A percentile compares a stretch with the other conserved stretches of the same genome.
Conservation (phyloP, 2,888 invertebrate genomes). For the Hylaea fasciaria region DNA sequence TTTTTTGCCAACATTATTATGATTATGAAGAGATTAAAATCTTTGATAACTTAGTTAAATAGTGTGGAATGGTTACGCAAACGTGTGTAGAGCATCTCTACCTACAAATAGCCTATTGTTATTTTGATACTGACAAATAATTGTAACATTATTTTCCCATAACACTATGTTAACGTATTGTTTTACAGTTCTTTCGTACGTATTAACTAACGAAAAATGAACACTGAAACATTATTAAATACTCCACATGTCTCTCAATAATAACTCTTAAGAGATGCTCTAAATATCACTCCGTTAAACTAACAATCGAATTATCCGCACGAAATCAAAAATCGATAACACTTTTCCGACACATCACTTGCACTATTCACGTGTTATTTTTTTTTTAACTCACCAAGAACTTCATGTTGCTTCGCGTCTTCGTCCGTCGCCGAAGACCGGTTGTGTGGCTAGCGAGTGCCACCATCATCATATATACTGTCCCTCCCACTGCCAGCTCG, state of each 20-base stretch:
- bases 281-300: conserved; percentile 20
- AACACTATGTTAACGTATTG: too few species aligned
- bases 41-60: too few species aligned
- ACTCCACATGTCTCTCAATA: not conserved
- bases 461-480: conserved; percentile 70
- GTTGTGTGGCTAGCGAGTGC: conserved; percentile 68
- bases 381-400: conserved; percentile 74
- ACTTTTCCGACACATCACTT: conserved; percentile 41
- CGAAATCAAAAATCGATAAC: conserved; percentile 29
- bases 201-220: not conserved
- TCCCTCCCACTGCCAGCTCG: conserved; percentile 72
- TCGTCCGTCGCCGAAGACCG: conserved; percentile 80
- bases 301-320: conserved; percentile 16
- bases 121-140: too few species aligned
- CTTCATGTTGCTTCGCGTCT: conserved; percentile 82
- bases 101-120: too few species aligned
- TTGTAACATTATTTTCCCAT: too few species aligned
- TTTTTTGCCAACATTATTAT: too few species aligned
- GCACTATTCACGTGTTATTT: conserved; percentile 39
- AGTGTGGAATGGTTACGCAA: too few species aligned
- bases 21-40: too few species aligned
- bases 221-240: not conserved
- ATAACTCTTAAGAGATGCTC: conserved; percentile 21
- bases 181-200: too few species aligned
- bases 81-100: too few species aligned